A percentile compares a stretch with the other conserved stretches of the same genome.
phyloP scores from a whole-genome alignment of 2,888 invertebrate genomes.

The Pachymerium ferrugineum region DNA sequence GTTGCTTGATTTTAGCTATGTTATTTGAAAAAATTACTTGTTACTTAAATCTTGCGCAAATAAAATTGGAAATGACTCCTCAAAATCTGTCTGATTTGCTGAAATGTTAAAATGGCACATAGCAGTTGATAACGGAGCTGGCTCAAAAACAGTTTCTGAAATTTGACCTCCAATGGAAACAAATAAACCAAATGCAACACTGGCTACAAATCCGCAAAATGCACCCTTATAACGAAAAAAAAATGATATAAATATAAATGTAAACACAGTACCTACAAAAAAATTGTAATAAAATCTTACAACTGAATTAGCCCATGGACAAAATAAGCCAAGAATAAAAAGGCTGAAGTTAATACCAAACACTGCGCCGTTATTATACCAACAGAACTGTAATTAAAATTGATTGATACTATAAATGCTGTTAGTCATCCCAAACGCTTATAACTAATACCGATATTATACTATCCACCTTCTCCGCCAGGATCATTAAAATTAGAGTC shows the following conservation, averaged over 20 bases:
- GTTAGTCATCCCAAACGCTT: neutral
- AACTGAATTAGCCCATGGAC: conserved; percentile 77
- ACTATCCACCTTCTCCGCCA: neutral
- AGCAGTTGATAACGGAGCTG: neutral
- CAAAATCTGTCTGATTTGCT: neutral
- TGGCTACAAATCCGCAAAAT: neutral
- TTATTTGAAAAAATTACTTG: too few species aligned
- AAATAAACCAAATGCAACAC: neutral
- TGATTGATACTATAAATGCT: neutral
- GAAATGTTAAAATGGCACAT: neutral
- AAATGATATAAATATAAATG: neutral
- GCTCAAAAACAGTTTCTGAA: neutral
- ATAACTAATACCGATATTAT: neutral
- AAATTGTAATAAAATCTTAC: conserved; percentile 47
- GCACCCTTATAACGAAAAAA: neutral
- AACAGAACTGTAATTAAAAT: conserved; percentile 1
- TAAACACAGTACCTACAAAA: neutral
- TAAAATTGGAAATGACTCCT: neutral
- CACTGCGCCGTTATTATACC: conserved; percentile 74
- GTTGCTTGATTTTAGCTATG: too few species aligned
- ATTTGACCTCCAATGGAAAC: neutral
- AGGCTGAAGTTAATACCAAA: conserved; percentile 81
- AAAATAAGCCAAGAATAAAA: conserved; percentile 80
- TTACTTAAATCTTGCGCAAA: neutral
- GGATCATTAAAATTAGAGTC: neutral